Evolutionary conservation across 2,888 invertebrate species (phyloP), one percentile per base, ranked within the genome.

Genomic region (Brenthis daphne): DNA sequence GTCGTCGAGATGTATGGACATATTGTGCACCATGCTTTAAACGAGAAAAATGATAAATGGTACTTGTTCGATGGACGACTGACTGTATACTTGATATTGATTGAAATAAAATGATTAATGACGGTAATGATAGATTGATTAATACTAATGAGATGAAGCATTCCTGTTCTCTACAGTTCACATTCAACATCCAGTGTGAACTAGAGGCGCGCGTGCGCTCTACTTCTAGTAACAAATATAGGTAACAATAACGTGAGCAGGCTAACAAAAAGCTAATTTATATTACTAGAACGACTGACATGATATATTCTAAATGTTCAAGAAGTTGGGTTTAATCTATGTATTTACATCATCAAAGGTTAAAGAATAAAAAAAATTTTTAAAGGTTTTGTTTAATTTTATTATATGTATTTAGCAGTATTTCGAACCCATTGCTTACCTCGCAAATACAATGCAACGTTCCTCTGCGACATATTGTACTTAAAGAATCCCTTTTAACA

Each of bases 81-180:
- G 47, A 61, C 51, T 20, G 61, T 53, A 57, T 53, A 51, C 60
- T 29, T 51, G 51, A 24, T 64, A 65, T 68, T 60, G 55, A 66
- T 70, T 68, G 57, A 65, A 57, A 51, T 61, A 65, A 60, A 61
- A 61, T 66, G 65, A 71, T 50, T 56, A 69, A 57, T 70, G 68
- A 66, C 48, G 51, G 53, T 64, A 58, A 67, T 70, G 69, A 73
- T 73, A 72, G 65, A 57, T 57, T 48, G 69, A 79, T 78, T 80
- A 78, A 79, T 74, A 61, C 66, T 82, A 82, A 77, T 77, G 78
- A 77, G 58, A 77, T 81, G 80, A 76, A 77, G 80, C 89, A 88
- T 88, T 89, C 85, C 82, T 80, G 79, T 80, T 72, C 79, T 80
- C 90, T 89, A 92, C 87, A 89, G 88, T 88, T 87, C 88, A 90